These are phyloP conservation scores for Drosophila nikananu DNA, from an alignment of 1,140 invertebrate genomes.

Conservation along the genomic window DNA sequence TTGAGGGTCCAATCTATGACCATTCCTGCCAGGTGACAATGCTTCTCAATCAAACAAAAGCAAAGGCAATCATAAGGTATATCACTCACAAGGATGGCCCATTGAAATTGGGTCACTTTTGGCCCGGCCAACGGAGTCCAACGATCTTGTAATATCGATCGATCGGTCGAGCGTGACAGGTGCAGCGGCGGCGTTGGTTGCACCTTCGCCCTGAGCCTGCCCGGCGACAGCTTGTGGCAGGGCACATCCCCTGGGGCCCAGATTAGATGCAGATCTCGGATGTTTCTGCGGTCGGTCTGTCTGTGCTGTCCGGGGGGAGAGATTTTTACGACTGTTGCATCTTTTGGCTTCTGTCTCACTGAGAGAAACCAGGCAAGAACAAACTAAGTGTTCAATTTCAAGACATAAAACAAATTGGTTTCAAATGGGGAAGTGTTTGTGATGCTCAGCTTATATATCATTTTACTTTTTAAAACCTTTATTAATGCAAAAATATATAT, in stretches of 20 bases:
- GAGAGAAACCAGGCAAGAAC: background rate
- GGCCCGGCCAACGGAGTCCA: slow-evolving; percentile 33
- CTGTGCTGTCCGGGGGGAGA: slow-evolving; percentile 34
- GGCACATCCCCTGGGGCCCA: slow-evolving; percentile 70
- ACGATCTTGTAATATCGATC: slow-evolving; percentile 73
- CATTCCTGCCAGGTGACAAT: slow-evolving; percentile 68
- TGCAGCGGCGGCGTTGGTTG: slow-evolving; percentile 60
- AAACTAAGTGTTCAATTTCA: background rate
- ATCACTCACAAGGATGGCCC: slow-evolving; percentile 49
- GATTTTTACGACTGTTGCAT: slow-evolving; percentile 75
- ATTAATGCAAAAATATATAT: background rate
- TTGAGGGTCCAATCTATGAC: slow-evolving; percentile 44
- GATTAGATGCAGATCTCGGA: slow-evolving; percentile 73
- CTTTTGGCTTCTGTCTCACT: slow-evolving; percentile 51
- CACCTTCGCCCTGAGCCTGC: slow-evolving; percentile 46
- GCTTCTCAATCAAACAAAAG: slow-evolving; percentile 55
- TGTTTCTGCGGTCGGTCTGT: slow-evolving; percentile 64
- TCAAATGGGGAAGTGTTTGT: too few species aligned
- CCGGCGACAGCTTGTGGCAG: slow-evolving; percentile 71
- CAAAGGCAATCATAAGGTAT: slow-evolving; percentile 72
- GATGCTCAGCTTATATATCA: background rate
- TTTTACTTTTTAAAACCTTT: background rate
- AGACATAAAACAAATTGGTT: background rate
- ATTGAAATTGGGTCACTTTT: slow-evolving; percentile 77
- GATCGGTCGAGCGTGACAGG: slow-evolving; percentile 78